Base-by-base conservation (phyloP, 2,113 vertebrate species). In the Engraulis encrasicolus region DNA sequence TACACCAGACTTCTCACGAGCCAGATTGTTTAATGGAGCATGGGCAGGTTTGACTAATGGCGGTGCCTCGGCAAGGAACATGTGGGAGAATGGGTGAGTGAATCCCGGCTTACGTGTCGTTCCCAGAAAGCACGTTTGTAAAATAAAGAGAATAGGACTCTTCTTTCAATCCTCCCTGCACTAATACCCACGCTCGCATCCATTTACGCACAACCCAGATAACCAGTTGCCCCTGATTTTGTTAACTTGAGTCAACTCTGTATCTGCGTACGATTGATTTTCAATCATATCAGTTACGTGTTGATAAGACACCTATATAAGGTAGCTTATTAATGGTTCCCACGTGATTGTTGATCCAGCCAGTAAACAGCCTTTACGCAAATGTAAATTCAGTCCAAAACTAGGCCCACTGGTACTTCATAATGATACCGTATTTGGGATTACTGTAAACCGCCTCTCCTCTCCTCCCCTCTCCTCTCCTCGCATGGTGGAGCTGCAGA, bases 11-110 rank as follows among this genome's bases (percentile, higher is more conserved):
- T 95, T 93, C 90, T 92, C 94, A 94, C 91, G 92, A 97, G 96
- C 93, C 93, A 94, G 88, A 94, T 87, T 96, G 98, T 95, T 96
- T 97, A 98, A 99, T 99, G 97, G 95, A 94, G 95, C 93, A 95
- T 91, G 89, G 93, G 90, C 93, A 91, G 93, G 93, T 93, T 94
- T 84, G 94, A 94, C 90, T 98, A 99, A 99, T 99, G 97, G 95
- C 90, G 94, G 85, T 74, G 15, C 40, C 40, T 45, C 66, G 34
- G 90, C 91, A 94, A 96, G 95, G 95, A 96, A 88, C 86, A 90
- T 90, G 36, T 23, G 78, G 90, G 90, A 94, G 91, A 74, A 23
- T 15, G n/a, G 83, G 78, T 0, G 81, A 50, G 84, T 81, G 54
- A 20, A 48, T 1, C 12, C 5, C 66, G 15, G 9, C 27, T 74